A percentile compares a stretch with the other conserved stretches of the same genome.
phyloP scores from a whole-genome alignment of 1,140 invertebrate genomes.

The Lanistes nyassanus region DNA sequence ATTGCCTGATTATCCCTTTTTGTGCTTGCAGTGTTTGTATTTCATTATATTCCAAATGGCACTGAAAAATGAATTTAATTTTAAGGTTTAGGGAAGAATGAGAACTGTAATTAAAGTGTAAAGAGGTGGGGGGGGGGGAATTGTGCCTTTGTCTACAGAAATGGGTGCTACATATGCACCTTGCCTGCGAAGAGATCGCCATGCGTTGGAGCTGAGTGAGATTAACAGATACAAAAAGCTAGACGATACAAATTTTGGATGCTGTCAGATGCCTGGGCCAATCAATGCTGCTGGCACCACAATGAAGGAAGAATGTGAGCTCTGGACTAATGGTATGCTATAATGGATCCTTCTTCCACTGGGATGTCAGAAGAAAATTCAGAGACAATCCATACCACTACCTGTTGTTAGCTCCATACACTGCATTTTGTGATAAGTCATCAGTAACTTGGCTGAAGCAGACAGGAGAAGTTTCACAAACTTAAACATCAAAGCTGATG shows the following conservation, averaged over 20 bases:
- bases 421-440: no score
- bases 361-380: background rate
- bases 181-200: slow-evolving; percentile 49
- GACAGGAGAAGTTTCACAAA: no score
- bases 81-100: no score
- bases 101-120: no score
- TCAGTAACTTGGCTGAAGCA: no score
- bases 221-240: slow-evolving; percentile 37
- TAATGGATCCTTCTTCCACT: background rate
- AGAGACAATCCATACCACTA: no score
- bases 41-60: background rate
- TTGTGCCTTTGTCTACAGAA: slow-evolving; percentile 31
- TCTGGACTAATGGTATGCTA: slow-evolving; percentile 41
- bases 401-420: no score
- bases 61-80: no score
- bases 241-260: slow-evolving; percentile 40
- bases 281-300: slow-evolving; percentile 56
- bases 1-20: no score
- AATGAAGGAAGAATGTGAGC: slow-evolving; percentile 46
- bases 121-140: no score
- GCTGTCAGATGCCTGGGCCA: slow-evolving; percentile 46
- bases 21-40: no score
- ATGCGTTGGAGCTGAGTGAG: slow-evolving; percentile 23
- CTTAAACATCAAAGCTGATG: no score
- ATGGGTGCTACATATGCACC: slow-evolving; percentile 49